Base-by-base conservation (phyloP, 2,113 vertebrate species). In the Colius striatus region DNA sequence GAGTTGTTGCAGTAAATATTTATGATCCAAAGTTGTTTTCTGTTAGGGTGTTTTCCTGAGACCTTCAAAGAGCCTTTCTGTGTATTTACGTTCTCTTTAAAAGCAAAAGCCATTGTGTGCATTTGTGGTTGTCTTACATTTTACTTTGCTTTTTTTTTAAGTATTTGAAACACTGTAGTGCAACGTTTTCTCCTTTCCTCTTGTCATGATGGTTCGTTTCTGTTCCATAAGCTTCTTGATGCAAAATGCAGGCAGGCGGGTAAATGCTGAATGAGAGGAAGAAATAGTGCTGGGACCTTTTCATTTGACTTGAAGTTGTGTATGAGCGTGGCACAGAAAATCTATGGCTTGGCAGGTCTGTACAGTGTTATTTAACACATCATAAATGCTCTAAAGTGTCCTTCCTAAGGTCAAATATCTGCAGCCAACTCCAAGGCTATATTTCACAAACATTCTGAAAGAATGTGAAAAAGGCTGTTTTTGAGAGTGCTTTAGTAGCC, bases 391-490 rank as follows among this genome's bases (percentile, higher is more conserved):
- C 58, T 14, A 0, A 57, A 60, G 45, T 47, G 66, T 63, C 78
- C 93, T 95, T 95, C 43, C n/a, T 25, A 38, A 62, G 89, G 89
- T 95, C 94, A 90, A 71, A 32, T 76, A 73, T 41, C 81, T 82
- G 71, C 78, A 76, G 58, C 43, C 62, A 55, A 2, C 51, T 89
- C 57, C 43, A 65, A 75, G 43, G 47, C 66, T 74, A 66, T 68
- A 65, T 78, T 83, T 94, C 91, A 92, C 60, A 87, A 85, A 17
- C 17, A 3, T 62, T 83, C 54, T 34, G 51, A 80, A 84, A 76
- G 60, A 91, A 89, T 22, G 0, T 75, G 73, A 75, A 75, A 90
- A 89, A 89, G 50, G 43, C 54, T 82, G 4, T 0, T 41, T 92
- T 81, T 27, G 8, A 6, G 57, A 84, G 70, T 36, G 45, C 73